Conservation (phyloP, 2,113 vertebrate genomes). For the Rostratula benghalensis region DNA sequence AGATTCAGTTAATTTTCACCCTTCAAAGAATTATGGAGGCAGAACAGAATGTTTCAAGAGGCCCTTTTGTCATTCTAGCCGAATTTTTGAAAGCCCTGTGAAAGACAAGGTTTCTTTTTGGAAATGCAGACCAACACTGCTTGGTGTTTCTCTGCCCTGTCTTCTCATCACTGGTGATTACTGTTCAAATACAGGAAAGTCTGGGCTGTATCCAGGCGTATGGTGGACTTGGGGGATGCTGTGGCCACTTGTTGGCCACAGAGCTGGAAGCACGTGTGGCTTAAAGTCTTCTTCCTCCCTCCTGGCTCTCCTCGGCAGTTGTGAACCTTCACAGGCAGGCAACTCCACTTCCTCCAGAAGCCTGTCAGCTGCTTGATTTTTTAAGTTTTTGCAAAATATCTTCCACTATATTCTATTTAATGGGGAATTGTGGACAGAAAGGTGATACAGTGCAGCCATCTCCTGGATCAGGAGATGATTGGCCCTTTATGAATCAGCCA, state of each 20-base stretch:
- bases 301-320: background rate
- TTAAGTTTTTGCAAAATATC: background rate
- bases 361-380: background rate
- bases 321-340: background rate
- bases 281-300: background rate
- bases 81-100: background rate
- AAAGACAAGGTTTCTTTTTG: background rate
- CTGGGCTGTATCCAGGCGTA: background rate
- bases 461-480: background rate
- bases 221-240: background rate
- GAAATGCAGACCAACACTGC: background rate
- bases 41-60: background rate
- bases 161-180: background rate
- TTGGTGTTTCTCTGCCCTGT: background rate
- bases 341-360: background rate
- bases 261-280: rapidly evolving
- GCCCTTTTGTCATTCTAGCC: background rate
- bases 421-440: background rate
- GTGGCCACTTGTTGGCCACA: background rate
- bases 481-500: background rate
- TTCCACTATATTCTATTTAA: background rate
- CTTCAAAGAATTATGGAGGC: background rate
- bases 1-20: background rate
- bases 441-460: background rate
- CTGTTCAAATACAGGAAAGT: background rate